Evolutionary conservation across 2,797 vertebrate genomes (phyloP).

Genomic region (Chanos chanos): DNA sequence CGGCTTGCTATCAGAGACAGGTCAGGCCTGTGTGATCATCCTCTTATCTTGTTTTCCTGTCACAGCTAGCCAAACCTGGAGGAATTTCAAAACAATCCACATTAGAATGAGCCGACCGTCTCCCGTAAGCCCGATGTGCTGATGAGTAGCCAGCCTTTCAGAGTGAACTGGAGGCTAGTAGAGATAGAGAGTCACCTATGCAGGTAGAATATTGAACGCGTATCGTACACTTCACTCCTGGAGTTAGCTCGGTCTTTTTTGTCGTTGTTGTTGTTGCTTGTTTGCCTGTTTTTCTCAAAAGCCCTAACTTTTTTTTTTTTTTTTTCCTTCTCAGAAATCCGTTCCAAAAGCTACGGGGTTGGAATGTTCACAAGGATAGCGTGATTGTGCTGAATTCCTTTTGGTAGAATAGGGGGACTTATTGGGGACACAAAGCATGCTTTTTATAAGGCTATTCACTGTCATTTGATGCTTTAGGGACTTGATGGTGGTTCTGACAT

Average conservation of each 20-base stretch:
- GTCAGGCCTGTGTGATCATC: constrained; percentile 5
- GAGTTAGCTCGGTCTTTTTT: too few species aligned
- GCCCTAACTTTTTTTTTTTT: too few species aligned
- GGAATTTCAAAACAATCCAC: constrained; percentile 14
- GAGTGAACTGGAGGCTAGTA: constrained; percentile 4
- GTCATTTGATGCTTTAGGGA: background rate
- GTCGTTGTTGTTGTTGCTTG: too few species aligned
- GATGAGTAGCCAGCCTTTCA: background rate
- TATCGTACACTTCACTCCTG: background rate
- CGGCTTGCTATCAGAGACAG: background rate
- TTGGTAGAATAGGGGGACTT: too few species aligned
- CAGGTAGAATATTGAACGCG: constrained; percentile 8
- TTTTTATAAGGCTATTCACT: too few species aligned
- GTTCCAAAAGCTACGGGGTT: too few species aligned
- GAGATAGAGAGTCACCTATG: background rate
- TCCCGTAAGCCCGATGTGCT: background rate
- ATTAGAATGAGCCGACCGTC: background rate
- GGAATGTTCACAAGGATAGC: too few species aligned
- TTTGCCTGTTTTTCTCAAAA: constrained; percentile 6
- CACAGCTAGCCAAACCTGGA: constrained; percentile 2
- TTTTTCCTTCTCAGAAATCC: too few species aligned
- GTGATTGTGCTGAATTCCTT: too few species aligned
- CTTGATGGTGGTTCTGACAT: background rate
- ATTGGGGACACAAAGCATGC: too few species aligned
- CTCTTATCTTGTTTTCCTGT: constrained; percentile 13